phyloP scores from a whole-genome alignment of 2,888 invertebrate species.

The Harpalus rufipes region DNA sequence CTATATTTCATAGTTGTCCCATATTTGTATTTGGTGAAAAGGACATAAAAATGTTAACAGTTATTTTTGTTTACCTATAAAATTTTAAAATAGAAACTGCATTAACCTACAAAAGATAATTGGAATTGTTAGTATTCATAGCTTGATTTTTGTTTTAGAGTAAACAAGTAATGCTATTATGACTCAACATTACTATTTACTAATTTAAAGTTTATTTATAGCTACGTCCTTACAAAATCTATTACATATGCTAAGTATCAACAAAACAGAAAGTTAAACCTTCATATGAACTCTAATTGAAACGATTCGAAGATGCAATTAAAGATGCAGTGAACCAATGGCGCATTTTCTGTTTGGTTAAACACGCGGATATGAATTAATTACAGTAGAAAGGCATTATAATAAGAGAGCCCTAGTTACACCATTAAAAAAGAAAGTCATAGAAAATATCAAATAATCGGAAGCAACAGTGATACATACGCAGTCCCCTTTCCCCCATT shows the following conservation, averaged over 20 bases:
- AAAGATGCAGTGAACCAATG: conserved; percentile 12
- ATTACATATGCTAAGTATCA: not conserved
- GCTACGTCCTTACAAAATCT: not conserved
- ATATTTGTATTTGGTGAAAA: not conserved
- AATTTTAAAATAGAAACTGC: not conserved
- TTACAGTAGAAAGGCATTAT: conserved; percentile 64
- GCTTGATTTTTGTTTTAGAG: not conserved
- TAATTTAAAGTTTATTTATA: not conserved
- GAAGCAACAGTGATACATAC: conserved; percentile 56
- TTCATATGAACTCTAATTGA: not conserved
- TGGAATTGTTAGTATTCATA: conserved; percentile 2
- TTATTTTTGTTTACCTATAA: not conserved
- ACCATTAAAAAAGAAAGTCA: conserved; percentile 66
- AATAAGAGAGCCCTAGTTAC: conserved; percentile 64
- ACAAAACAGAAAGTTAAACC: not conserved
- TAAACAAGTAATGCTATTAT: not conserved
- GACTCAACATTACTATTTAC: not conserved
- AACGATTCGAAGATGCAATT: not conserved
- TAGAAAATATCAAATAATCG: conserved; percentile 64
- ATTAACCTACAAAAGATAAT: conserved; percentile 6
- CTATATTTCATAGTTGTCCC: not conserved
- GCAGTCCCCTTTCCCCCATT: conserved; percentile 3
- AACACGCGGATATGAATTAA: conserved; percentile 62
- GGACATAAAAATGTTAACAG: not conserved
- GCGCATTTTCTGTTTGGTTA: conserved; percentile 40